These are phyloP conservation scores for Lycophotia porphyrea DNA, from an alignment of 2,888 invertebrate species.

Conservation along the genomic window DNA sequence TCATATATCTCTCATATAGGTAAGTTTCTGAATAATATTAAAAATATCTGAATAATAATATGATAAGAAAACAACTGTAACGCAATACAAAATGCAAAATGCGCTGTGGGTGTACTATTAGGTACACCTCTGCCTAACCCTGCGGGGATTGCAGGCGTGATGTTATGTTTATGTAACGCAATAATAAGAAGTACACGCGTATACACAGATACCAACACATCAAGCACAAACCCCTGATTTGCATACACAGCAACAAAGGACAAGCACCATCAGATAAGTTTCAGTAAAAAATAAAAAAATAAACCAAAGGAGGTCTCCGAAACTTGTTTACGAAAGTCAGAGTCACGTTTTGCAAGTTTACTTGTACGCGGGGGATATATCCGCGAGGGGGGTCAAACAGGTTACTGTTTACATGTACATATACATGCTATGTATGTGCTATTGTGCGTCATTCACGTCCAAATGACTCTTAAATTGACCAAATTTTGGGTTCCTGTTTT, in stretches of 20 bases:
- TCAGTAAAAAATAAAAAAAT: conserved; percentile 61
- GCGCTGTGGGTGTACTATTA: too few species aligned
- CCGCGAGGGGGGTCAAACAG: conserved; percentile 58
- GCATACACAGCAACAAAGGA: conserved; percentile 66
- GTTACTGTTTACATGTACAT: conserved; percentile 57
- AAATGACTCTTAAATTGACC: conserved; percentile 64
- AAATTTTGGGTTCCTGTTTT: conserved; percentile 56
- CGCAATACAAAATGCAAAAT: too few species aligned
- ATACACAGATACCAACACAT: conserved; percentile 23
- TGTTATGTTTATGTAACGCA: too few species aligned
- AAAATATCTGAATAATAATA: too few species aligned
- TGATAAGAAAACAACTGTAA: conserved; percentile 1
- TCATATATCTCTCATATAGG: too few species aligned
- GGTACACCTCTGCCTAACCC: too few species aligned
- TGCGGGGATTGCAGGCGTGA: too few species aligned
- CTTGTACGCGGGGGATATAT: conserved; percentile 51
- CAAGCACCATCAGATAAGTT: conserved; percentile 67
- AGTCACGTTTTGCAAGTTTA: conserved; percentile 72
- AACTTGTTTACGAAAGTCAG: conserved; percentile 73
- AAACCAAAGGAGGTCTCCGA: conserved; percentile 62
- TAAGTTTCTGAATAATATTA: too few species aligned
- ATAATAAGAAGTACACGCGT: conserved; percentile 22
- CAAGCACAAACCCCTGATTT: conserved; percentile 59
- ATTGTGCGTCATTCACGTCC: conserved; percentile 60
- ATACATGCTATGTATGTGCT: conserved; percentile 43